Base-by-base conservation (phyloP, 2,888 invertebrate species). In the Urechis unicinctus region DNA sequence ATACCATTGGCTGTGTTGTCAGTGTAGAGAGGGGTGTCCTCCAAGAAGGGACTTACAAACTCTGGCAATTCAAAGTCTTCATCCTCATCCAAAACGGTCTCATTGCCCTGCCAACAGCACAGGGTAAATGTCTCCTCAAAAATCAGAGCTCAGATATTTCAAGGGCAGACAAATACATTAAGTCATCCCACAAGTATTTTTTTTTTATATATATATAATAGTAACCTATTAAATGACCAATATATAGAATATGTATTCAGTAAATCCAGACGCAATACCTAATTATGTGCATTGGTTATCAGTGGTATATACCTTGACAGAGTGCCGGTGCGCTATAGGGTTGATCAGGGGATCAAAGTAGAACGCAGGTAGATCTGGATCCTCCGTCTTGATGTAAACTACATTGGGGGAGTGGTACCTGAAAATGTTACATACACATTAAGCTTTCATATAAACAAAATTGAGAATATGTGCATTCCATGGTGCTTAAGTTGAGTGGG, bases 401-500 rank as follows among this genome's bases (percentile, higher is more conserved):
- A 99, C 97, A 78, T 96, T 97, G 26, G 98, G 97, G 5, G 93
- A 88, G 79, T 99, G 98, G 79, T 99, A 99, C 94, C 95, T 95
- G 68, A 26, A 41, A 44, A 28, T 25, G 17, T n/a, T n/a, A n/a
- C 44, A 44, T 46, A 29, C 45, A 22, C 13, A 45, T n/a, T n/a
- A n/a, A n/a, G n/a, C n/a, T n/a, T n/a, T n/a, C n/a, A n/a, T n/a
- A n/a, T n/a, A n/a, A n/a, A n/a, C n/a, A n/a, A n/a, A n/a, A n/a
- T n/a, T n/a, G n/a, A n/a, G n/a, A n/a, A n/a, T n/a, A n/a, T n/a
- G n/a, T n/a, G n/a, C n/a, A n/a, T n/a, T n/a, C n/a, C n/a, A n/a
- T n/a, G n/a, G n/a, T n/a, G n/a, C n/a, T n/a, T n/a, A n/a, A n/a
- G n/a, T n/a, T n/a, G n/a, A n/a, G n/a, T n/a, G n/a, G n/a, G n/a